Evolutionary conservation across 2,113 vertebrate species (phyloP), one percentile per base, ranked within the genome.

Genomic region (Eretmodus cyanostictus): DNA sequence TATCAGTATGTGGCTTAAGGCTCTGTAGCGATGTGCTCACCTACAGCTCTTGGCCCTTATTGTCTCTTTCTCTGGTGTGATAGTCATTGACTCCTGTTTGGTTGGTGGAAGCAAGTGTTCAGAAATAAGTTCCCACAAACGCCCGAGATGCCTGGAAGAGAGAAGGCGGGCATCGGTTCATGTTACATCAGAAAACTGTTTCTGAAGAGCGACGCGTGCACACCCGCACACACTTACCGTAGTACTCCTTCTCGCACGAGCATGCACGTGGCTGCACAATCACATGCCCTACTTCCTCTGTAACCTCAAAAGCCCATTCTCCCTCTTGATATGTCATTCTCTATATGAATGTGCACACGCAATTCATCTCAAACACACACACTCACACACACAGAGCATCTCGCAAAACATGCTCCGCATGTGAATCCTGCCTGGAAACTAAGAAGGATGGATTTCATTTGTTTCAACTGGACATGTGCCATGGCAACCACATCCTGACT

Each of bases 281-380:
- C 95, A 96, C 94, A 97, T 94, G 96, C 93, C 95, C 95, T 94
- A 96, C 91, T 96, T 97, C 94, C 90, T 87, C 89, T 88, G 86
- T 83, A 94, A 93, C 91, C 89, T 92, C 90, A 90, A 92, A 95
- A 91, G 87, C 78, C 85, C 71, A 86, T 89, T 92, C 80, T 89
- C 34, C 81, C 89, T 90, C 47, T 88, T 92, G 80, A 92, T 94
- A 92, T 93, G 79, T 89, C 34, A 53, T 88, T 92, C 81, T 93
- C 57, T 84, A 19, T 83, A 84, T 49, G 63, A 89, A 78, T 12
- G 73, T 83, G 81, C 76, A 27, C 73, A 83, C 16, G 4, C 22
- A 83, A 31, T 84, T 22, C 55, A 63, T 73, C 42, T 17, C 71
- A 81, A 71, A 81, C 68, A 71, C 82, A 66, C 61, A 31, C 42